A percentile compares a stretch with the other conserved stretches of the same genome.
Evolutionary conservation across 1,140 invertebrate species (phyloP).

Genomic region (Pantala flavescens): DNA sequence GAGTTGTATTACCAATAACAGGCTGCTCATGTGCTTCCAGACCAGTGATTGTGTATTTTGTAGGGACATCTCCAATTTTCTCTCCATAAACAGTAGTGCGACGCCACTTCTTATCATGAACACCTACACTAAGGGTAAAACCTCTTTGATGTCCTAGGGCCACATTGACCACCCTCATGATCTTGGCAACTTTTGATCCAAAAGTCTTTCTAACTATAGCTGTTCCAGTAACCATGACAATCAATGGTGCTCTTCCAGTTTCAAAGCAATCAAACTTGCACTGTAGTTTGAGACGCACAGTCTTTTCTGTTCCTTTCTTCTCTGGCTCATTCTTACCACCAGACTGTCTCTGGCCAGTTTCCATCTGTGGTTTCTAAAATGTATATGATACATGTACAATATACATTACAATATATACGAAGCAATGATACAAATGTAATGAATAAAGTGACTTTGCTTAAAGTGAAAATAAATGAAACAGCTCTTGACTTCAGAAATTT

Average conservation of each 20-base stretch:
- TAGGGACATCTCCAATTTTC: conserved; percentile 51
- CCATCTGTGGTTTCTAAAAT: conserved; percentile 38
- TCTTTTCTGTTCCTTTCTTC: conserved; percentile 44
- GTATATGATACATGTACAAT: not conserved
- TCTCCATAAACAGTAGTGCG: conserved; percentile 47
- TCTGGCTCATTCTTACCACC: not conserved
- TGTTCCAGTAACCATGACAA: conserved; percentile 37
- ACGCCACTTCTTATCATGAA: conserved; percentile 43
- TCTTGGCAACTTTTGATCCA: conserved; percentile 35
- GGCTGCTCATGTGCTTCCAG: conserved; percentile 59
- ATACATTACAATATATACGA: conserved; percentile 21
- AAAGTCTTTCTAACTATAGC: conserved; percentile 41
- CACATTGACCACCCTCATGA: conserved; percentile 45
- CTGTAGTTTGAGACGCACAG: conserved; percentile 46
- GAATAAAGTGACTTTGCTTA: too few relatives aligned
- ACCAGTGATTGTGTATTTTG: conserved; percentile 54
- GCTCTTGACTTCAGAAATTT: too few relatives aligned
- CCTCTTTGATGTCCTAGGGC: conserved; percentile 42
- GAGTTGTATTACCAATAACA: conserved; percentile 60
- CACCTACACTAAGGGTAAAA: conserved; percentile 49
- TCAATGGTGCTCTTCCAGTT: conserved; percentile 40
- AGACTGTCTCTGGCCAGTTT: conserved; percentile 35
- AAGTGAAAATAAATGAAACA: too few relatives aligned
- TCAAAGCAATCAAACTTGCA: conserved; percentile 58
- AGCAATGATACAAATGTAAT: too few relatives aligned